Conservation (phyloP, 2,113 vertebrate genomes). For the Rattus rattus region DNA sequence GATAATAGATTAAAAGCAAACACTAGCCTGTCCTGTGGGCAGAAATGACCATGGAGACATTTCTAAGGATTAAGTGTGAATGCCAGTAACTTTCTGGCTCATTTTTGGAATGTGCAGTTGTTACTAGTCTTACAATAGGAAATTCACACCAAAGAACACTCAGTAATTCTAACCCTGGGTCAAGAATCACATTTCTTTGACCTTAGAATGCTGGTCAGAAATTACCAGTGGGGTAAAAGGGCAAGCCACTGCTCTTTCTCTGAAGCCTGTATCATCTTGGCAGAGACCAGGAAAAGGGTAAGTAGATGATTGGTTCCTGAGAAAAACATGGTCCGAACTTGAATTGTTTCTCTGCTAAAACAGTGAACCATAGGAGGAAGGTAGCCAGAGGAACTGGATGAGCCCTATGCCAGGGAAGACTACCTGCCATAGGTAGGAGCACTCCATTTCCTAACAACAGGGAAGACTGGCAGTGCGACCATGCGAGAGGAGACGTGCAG, state of each 20-base stretch:
- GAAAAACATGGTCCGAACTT: background rate
- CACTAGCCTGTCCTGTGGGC: background rate
- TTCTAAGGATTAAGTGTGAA: slow-evolving; percentile 61
- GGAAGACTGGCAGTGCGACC: background rate
- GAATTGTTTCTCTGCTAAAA: background rate
- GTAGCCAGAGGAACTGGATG: background rate
- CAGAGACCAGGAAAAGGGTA: background rate
- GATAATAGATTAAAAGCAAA: slow-evolving; percentile 42
- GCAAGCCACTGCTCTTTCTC: slow-evolving; percentile 16
- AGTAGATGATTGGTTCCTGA: slow-evolving; percentile 1
- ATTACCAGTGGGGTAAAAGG: slow-evolving; percentile 28
- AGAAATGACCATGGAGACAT: slow-evolving; percentile 44
- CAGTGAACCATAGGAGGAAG: background rate
- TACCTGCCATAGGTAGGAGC: background rate
- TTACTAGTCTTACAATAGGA: slow-evolving; percentile 42
- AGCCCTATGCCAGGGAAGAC: background rate
- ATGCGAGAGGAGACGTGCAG: background rate
- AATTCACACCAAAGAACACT: slow-evolving; percentile 40
- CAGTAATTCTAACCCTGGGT: slow-evolving; percentile 7
- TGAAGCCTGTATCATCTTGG: slow-evolving; percentile 24
- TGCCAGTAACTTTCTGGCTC: slow-evolving; percentile 51
- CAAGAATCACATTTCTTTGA: slow-evolving; percentile 29
- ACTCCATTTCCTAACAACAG: slow-evolving; percentile 2
- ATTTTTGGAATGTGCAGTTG: slow-evolving; percentile 59
- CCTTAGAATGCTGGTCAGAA: slow-evolving; percentile 32